Evolutionary conservation across 2,113 vertebrate genomes (phyloP), one percentile per base, ranked within the genome.

Genomic region (Cyphomyrus plagiostoma): DNA sequence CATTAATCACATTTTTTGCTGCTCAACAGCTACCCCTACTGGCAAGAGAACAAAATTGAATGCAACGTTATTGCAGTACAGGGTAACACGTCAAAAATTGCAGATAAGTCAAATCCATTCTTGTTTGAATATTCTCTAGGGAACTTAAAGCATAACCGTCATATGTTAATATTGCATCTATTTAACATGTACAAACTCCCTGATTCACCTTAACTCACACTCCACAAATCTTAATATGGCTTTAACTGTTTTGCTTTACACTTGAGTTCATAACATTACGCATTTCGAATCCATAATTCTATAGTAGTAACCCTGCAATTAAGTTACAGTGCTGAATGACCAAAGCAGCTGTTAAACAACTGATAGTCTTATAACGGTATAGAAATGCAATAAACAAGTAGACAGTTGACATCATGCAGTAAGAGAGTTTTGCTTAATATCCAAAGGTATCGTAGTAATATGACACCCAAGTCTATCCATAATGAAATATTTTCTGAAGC

Each of bases 1-100:
- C 88, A 91, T 58, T 56, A 70, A 80, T 86, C 46, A 87, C 52
- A 26, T 9, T 80, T 90, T 23, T 62, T 88, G 92, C 93, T 93
- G 93, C 92, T 94, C 92, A 94, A 94, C 93, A 94, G 93, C 94
- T 92, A 90, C 91, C 89, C 90, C 93, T 93, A 91, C 90, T 93
- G 94, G 93, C 93, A 92, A 45, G 91, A 92, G 90, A 88, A 90
- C 91, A 92, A 49, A 92, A 94, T 93, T 92, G 92, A 93, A 46
- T 56, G 58, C 8, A 93, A 80, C 48, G 80, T 88, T 52, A 49
- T 77, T 88, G 56, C 88, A 53, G 62, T 77, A 87, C 58, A 90
- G 35, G 39, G 26, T 89, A 83, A 58, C 45, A 2, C 45, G 49
- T 62, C 49, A n/a, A 42, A 92, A 91, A 91, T 92, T 94, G 91